A percentile compares a stretch with the other conserved stretches of the same genome.
Conservation (phyloP, 2,888 invertebrate genomes). For the Eumacrocentrus americanus region DNA sequence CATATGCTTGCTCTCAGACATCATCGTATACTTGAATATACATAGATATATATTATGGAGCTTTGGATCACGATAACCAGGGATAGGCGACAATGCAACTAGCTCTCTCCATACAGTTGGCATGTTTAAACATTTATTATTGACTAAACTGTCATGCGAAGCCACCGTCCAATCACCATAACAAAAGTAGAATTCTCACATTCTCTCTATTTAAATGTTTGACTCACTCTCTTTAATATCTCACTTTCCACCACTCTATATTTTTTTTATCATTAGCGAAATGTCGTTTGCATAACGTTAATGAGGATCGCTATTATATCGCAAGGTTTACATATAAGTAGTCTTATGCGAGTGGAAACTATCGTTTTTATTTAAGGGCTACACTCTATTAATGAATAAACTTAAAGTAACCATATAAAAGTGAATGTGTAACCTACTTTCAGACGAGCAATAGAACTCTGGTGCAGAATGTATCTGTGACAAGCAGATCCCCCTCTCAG, state of each 20-base stretch:
- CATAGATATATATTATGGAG: not conserved
- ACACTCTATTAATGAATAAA: constrained; percentile 21
- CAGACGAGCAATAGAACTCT: constrained; percentile 63
- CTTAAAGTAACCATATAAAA: constrained; percentile 54
- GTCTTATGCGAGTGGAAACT: constrained; percentile 36
- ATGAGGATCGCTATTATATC: not conserved
- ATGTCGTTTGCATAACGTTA: constrained; percentile 2
- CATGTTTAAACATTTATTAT: constrained; percentile 5
- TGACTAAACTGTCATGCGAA: constrained; percentile 1
- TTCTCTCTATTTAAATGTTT: constrained; percentile 6
- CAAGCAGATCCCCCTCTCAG: constrained; percentile 63
- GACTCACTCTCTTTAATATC: constrained; percentile 1
- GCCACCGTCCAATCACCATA: constrained; percentile 1
- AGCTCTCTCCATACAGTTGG: not conserved
- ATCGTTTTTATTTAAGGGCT: constrained; percentile 37
- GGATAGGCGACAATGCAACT: not conserved
- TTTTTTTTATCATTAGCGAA: not conserved
- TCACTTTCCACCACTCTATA: not conserved
- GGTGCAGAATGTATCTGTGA: constrained; percentile 63
- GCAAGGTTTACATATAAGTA: no score
- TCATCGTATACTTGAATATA: constrained; percentile 2
- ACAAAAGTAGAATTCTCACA: not conserved
- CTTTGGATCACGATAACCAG: not conserved
- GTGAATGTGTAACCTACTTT: constrained; percentile 62
- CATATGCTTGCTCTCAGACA: constrained; percentile 17